phyloP scores from a whole-genome alignment of 1,140 invertebrate genomes.

The Triops longicaudatus region DNA sequence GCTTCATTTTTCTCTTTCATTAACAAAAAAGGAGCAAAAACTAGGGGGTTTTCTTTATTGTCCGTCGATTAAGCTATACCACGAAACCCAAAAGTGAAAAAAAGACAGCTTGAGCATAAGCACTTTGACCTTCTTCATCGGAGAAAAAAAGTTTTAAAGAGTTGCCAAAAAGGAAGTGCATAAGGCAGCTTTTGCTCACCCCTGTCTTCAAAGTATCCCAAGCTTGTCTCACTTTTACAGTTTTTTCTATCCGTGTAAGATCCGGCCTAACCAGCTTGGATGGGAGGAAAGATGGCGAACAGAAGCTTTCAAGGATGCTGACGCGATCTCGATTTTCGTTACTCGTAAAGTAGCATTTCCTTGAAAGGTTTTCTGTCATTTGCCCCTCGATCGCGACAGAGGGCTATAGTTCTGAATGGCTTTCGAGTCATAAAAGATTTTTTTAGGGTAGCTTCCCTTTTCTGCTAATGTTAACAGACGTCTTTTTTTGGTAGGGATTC shows the following conservation, averaged over 20 bases:
- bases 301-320: not conserved
- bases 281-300: not conserved
- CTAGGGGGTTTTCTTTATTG: no score
- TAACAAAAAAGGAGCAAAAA: no score
- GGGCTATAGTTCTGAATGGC: not conserved
- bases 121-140: slow-evolving; percentile 27
- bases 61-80: no score
- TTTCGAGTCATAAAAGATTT: not conserved
- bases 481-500: no score
- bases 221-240: not conserved
- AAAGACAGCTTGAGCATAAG: not conserved
- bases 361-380: slow-evolving; percentile 11
- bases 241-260: not conserved
- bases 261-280: not conserved
- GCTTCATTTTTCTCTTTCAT: no score
- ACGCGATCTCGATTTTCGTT: not conserved
- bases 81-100: no score
- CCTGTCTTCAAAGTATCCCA: not conserved
- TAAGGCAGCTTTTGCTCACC: not conserved
- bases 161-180: slow-evolving; percentile 2
- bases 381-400: not conserved
- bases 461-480: not conserved
- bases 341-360: slow-evolving; percentile 8
- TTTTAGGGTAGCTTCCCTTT: not conserved
- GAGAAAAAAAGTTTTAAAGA: not conserved